phyloP scores from a whole-genome alignment of 2,888 invertebrate genomes.

The Hyposoter didymator region DNA sequence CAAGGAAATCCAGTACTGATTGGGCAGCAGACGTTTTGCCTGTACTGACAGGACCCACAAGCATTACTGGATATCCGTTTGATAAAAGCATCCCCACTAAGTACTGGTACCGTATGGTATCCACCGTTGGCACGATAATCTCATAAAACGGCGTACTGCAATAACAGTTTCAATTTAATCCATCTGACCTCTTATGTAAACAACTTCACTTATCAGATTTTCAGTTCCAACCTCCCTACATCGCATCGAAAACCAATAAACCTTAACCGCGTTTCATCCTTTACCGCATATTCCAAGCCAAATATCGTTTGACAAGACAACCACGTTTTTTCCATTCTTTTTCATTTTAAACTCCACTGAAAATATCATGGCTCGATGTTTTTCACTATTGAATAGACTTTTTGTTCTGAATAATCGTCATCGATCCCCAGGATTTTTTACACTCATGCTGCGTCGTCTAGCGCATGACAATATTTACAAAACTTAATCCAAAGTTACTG shows the following conservation, averaged over 20 bases:
- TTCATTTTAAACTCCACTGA: not conserved
- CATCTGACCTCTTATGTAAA: constrained; percentile 6
- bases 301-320: constrained; percentile 46
- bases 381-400: not conserved
- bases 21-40: constrained; percentile 93
- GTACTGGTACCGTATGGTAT: constrained; percentile 93
- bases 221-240: not conserved
- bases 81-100: constrained; percentile 88
- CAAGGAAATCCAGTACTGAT: constrained; percentile 85
- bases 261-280: constrained; percentile 24
- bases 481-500: constrained; percentile 3
- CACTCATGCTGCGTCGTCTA: not conserved
- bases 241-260: constrained; percentile 25
- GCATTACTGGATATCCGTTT: constrained; percentile 89
- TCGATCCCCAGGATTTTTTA: not conserved
- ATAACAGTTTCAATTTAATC: constrained; percentile 25
- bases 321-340: constrained; percentile 46
- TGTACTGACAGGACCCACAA: constrained; percentile 95
- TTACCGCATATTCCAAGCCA: constrained; percentile 29
- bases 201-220: constrained; percentile 18
- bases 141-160: constrained; percentile 91
- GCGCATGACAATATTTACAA: not conserved
- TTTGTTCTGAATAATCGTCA: constrained; percentile 2
- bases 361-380: not conserved
- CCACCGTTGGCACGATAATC: constrained; percentile 94